Percentiles rank a stretch among this genome's conserved stretches.
phyloP scores from a whole-genome alignment of 2,113 vertebrate species.

The Thomomys bottae region DNA sequence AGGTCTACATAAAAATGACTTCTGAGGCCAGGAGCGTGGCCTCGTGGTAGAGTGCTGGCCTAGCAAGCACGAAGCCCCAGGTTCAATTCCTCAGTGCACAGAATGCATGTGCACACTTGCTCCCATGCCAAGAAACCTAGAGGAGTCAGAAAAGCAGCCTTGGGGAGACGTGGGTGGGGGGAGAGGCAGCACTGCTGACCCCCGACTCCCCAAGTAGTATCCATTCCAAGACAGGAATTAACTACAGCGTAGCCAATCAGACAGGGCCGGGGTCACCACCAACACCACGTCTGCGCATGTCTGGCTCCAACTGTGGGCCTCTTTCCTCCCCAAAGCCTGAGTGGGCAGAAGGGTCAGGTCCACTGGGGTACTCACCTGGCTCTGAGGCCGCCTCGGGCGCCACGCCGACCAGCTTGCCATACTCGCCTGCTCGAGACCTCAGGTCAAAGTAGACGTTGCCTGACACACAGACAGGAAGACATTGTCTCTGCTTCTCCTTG shows the following conservation, averaged over 20 bases:
- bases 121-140: neutral
- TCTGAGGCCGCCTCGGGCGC: slow-evolving; percentile 79
- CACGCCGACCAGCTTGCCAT: slow-evolving; percentile 87
- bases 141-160: too few species aligned
- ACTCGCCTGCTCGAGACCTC: slow-evolving; percentile 89
- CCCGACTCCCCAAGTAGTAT: neutral
- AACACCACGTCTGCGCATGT: too few species aligned
- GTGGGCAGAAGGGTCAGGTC: rapidly evolving
- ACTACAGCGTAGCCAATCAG: neutral
- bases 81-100: too few species aligned
- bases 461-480: slow-evolving; percentile 73
- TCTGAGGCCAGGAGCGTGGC: too few species aligned
- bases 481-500: neutral
- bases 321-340: too few species aligned
- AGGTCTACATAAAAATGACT: neutral
- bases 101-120: rapidly evolving
- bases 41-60: too few species aligned
- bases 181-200: neutral
- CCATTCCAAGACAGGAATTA: neutral
- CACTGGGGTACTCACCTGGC: slow-evolving; percentile 83
- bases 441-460: slow-evolving; percentile 97
- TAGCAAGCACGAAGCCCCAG: too few species aligned
- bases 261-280: neutral
- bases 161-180: neutral
- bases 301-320: too few species aligned